Percentiles rank a stretch among this genome's conserved stretches.
phyloP scores from a whole-genome alignment of 1,140 invertebrate species.

The Drosophila obscura region DNA sequence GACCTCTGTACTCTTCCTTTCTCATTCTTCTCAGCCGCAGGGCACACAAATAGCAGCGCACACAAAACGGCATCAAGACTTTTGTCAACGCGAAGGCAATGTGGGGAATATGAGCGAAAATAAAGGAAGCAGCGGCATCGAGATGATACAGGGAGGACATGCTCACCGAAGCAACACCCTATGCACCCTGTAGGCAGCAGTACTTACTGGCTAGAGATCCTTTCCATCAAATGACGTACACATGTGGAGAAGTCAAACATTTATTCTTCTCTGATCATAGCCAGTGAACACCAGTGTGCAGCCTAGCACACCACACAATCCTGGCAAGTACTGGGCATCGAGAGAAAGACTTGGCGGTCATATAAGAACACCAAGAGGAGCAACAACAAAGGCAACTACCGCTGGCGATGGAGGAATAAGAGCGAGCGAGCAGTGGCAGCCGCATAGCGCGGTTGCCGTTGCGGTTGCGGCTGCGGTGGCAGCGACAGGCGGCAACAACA shows the following conservation, averaged over 20 bases:
- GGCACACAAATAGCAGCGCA: constrained; percentile 63
- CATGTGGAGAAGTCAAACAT: no score
- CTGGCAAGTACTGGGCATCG: constrained; percentile 17
- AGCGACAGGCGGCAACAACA: constrained; percentile 59
- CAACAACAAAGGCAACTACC: constrained; percentile 77
- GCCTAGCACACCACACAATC: no score
- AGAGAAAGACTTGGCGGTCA: constrained; percentile 69
- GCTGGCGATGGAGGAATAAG: constrained; percentile 65
- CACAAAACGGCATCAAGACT: constrained; percentile 52
- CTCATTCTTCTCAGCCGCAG: constrained; percentile 42
- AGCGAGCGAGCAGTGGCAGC: constrained; percentile 14
- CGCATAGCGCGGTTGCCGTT: constrained; percentile 1
- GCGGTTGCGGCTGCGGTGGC: constrained; percentile 13
- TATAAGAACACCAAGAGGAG: constrained; percentile 77
- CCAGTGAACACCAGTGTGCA: no score
- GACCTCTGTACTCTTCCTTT: constrained; percentile 16
- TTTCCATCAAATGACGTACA: no score
- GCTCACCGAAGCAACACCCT: not conserved
- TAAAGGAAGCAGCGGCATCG: constrained; percentile 27
- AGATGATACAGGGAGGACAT: no score
- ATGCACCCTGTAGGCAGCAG: no score
- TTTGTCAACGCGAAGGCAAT: constrained; percentile 68
- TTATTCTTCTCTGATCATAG: no score
- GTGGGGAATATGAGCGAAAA: constrained; percentile 48
- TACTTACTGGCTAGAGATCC: not conserved